Evolutionary conservation across 2,797 vertebrate genomes (phyloP).

Genomic region (Acanthurus leucopareius): DNA sequence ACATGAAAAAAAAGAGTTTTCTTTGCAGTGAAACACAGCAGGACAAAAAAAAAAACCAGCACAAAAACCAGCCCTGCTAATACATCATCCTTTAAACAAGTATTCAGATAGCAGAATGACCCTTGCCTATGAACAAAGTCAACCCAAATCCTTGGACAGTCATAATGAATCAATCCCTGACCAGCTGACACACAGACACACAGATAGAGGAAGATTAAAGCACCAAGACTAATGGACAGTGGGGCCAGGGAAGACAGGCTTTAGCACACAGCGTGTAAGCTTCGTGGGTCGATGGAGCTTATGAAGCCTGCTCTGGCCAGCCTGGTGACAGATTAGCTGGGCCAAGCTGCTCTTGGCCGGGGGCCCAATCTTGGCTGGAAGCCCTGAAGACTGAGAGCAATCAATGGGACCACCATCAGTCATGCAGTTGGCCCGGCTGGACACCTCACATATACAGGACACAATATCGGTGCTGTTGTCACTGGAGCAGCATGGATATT

Average conservation of each 20-base stretch:
- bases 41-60: neutral
- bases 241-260: constrained; percentile 78
- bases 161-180: constrained; percentile 80
- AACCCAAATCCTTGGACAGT: constrained; percentile 69
- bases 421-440: constrained; percentile 77
- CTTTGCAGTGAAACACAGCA: no score
- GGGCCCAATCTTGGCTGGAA: constrained; percentile 81
- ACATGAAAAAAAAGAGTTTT: no score
- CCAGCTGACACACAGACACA: constrained; percentile 75
- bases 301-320: constrained; percentile 79
- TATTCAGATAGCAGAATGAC: constrained; percentile 45
- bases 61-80: constrained; percentile 22
- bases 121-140: constrained; percentile 59
- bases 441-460: constrained; percentile 68
- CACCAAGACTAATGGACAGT: constrained; percentile 82
- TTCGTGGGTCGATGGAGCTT: constrained; percentile 81
- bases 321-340: constrained; percentile 84
- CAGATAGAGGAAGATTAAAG: constrained; percentile 83
- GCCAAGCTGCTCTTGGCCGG: constrained; percentile 80
- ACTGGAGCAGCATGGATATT: constrained; percentile 55
- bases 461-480: constrained; percentile 67
- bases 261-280: constrained; percentile 75
- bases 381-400: constrained; percentile 80
- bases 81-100: constrained; percentile 50
- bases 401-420: constrained; percentile 84